Conservation (phyloP, 30 jellyfish, hydroid and myxozoan species). For the Mastigias papua region DNA sequence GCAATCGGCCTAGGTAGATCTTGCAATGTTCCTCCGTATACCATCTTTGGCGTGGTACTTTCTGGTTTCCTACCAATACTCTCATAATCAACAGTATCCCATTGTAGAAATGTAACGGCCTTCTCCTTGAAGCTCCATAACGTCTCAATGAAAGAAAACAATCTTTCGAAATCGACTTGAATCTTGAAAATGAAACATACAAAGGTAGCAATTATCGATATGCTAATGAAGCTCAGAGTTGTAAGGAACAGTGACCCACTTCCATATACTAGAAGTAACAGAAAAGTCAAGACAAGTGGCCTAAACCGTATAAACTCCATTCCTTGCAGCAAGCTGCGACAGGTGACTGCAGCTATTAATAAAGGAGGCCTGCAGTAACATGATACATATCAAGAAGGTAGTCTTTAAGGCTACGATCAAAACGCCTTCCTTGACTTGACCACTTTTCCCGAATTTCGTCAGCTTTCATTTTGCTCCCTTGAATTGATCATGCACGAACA, state of each 20-base stretch:
- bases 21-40: constrained; percentile 26
- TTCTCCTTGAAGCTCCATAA: constrained; percentile 25
- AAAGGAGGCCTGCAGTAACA: neutral
- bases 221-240: constrained; percentile 43
- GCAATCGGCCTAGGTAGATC: constrained; percentile 95
- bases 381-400: neutral
- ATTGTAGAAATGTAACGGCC: neutral
- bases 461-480: neutral
- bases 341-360: neutral
- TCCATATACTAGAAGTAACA: constrained; percentile 53
- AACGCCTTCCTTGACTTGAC: neutral
- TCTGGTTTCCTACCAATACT: no score
- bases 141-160: constrained; percentile 36
- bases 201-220: constrained; percentile 74
- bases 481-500: neutral
- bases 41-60: neutral
- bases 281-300: constrained; percentile 65
- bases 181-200: constrained; percentile 78
- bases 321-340: neutral
- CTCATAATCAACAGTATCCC: neutral
- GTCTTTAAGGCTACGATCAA: neutral
- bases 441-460: neutral
- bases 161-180: constrained; percentile 74
- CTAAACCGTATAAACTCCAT: constrained; percentile 51
- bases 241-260: constrained; percentile 64